A percentile compares a stretch with the other conserved stretches of the same genome.
Conservation (phyloP, 2,888 invertebrate species). For the Cremastinae sp. region DNA sequence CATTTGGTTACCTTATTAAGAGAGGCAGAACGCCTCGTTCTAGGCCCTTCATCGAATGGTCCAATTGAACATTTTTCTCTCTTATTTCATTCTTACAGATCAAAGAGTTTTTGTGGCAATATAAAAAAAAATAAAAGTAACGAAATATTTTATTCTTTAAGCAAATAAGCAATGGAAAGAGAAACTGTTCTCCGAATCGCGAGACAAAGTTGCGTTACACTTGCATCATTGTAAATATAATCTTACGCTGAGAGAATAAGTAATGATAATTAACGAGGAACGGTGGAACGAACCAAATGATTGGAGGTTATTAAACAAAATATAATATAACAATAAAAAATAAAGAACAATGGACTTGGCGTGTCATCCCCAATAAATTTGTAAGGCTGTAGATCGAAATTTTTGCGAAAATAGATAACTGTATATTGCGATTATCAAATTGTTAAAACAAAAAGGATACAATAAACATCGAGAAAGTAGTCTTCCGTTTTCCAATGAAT, state of each 20-base stretch:
- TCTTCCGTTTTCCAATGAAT: background rate
- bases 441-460: conserved; percentile 28
- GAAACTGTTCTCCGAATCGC: conserved; percentile 26
- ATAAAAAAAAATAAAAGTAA: conserved; percentile 10
- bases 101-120: conserved; percentile 34
- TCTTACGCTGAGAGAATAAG: conserved; percentile 58
- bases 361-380: conserved; percentile 27
- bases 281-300: conserved; percentile 23
- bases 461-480: conserved; percentile 28
- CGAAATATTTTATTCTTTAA: conserved; percentile 22
- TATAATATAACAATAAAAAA: background rate
- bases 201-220: conserved; percentile 50
- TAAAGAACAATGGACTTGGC: conserved; percentile 17
- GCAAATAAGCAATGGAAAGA: conserved; percentile 1
- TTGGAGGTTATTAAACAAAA: conserved; percentile 15
- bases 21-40: background rate
- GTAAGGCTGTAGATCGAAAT: conserved; percentile 47
- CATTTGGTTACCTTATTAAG: no score
- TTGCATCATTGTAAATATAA: conserved; percentile 58
- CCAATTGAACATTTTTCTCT: background rate
- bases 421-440: conserved; percentile 45
- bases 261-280: conserved; percentile 42
- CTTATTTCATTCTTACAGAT: conserved; percentile 4
- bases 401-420: conserved; percentile 34
- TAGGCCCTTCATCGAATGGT: background rate